These are phyloP conservation scores for Sminthurides aquaticus DNA, from an alignment of 2,888 invertebrate genomes.

Conservation along the genomic window DNA sequence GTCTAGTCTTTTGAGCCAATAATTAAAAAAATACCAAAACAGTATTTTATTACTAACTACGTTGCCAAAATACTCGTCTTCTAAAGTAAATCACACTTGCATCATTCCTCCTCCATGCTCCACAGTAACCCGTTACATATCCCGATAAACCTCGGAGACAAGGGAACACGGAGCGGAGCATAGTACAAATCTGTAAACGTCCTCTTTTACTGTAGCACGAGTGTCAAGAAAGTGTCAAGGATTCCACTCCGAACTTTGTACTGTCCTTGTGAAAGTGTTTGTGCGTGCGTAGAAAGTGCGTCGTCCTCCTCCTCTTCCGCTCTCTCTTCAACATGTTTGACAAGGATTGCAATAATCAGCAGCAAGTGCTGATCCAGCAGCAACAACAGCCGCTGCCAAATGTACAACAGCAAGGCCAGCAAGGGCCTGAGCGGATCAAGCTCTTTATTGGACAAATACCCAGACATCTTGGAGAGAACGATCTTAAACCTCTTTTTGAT, in stretches of 20 bases:
- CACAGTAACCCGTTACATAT: too few relatives aligned
- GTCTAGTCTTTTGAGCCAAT: background rate
- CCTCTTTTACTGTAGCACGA: too few relatives aligned
- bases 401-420: constrained; percentile 13
- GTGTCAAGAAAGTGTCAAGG: too few relatives aligned
- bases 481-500: constrained; percentile 38
- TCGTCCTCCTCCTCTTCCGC: too few relatives aligned
- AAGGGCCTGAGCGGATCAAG: constrained; percentile 54
- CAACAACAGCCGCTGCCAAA: constrained; percentile 13
- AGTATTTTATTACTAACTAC: too few relatives aligned
- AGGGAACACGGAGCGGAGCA: too few relatives aligned
- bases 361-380: constrained; percentile 5
- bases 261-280: background rate
- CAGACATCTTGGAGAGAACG: constrained; percentile 21
- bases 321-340: constrained; percentile 28
- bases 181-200: background rate
- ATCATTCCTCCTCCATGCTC: too few relatives aligned
- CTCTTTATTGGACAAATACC: constrained; percentile 91
- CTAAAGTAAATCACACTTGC: too few relatives aligned
- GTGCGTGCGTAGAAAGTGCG: background rate
- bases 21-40: too few relatives aligned
- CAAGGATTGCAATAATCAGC: constrained; percentile 18
- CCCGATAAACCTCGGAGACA: too few relatives aligned
- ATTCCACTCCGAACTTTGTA: too few relatives aligned
- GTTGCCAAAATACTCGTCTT: background rate